Evolutionary conservation across 2,113 vertebrate species (phyloP).

Genomic region (Ellobius talpinus): DNA sequence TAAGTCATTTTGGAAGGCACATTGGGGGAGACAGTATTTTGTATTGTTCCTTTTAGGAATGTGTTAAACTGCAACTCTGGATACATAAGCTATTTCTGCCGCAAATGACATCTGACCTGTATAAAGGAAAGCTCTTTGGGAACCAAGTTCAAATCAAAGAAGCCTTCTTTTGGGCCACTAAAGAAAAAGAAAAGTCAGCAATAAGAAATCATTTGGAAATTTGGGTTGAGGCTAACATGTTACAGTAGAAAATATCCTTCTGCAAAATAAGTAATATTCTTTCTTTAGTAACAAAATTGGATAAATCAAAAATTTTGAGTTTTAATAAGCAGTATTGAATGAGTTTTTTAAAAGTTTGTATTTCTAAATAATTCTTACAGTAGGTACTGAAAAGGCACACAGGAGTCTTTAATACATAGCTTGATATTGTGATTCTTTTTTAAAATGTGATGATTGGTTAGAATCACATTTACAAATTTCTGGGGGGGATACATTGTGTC

Average conservation of each 20-base stretch:
- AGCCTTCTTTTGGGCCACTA: background rate
- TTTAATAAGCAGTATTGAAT: conserved; percentile 31
- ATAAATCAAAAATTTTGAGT: conserved; percentile 34
- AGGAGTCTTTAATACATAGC: background rate
- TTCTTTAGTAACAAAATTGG: background rate
- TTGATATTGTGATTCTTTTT: background rate
- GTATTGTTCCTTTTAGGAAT: conserved; percentile 74
- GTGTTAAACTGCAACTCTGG: conserved; percentile 62
- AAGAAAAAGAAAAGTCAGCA: conserved; percentile 44
- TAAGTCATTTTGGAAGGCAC: conserved; percentile 52
- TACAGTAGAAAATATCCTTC: background rate
- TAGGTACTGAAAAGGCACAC: background rate
- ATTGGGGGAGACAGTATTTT: conserved; percentile 47
- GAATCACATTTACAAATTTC: conserved; percentile 10
- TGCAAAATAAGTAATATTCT: conserved; percentile 18
- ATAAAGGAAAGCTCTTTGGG: conserved; percentile 39
- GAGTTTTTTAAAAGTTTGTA: background rate
- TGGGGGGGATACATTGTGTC: background rate
- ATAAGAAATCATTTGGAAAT: conserved; percentile 54
- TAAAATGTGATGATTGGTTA: background rate
- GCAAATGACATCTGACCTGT: conserved; percentile 56
- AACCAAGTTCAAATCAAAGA: conserved; percentile 61
- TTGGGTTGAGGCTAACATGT: background rate
- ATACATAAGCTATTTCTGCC: conserved; percentile 63
- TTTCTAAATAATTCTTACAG: conserved; percentile 11